Conservation (phyloP, 2,113 vertebrate genomes). For the Pholis gunnellus region DNA sequence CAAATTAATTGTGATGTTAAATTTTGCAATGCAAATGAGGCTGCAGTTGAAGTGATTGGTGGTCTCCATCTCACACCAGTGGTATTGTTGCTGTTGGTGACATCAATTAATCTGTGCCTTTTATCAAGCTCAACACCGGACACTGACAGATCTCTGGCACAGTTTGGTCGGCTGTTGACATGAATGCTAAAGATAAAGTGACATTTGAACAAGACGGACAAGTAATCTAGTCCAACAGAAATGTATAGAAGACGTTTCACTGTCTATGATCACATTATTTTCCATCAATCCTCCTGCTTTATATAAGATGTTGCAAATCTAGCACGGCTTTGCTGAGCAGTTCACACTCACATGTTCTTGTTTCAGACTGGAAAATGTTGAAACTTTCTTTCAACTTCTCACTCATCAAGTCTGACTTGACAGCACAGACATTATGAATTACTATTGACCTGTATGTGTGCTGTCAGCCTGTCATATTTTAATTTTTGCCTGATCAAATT, state of each 20-base stretch:
- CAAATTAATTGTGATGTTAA: slow-evolving; percentile 43
- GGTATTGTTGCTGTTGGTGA: slow-evolving; percentile 46
- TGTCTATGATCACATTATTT: background rate
- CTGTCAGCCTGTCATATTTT: slow-evolving; percentile 4
- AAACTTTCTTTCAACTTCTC: background rate
- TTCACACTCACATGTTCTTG: background rate
- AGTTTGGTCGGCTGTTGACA: slow-evolving; percentile 12
- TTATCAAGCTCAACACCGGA: slow-evolving; percentile 26
- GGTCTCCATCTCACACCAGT: slow-evolving; percentile 33
- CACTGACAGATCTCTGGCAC: slow-evolving; percentile 39
- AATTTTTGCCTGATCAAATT: slow-evolving; percentile 1
- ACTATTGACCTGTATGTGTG: background rate
- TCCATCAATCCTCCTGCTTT: background rate
- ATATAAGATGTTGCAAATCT: background rate
- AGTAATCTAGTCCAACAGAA: background rate
- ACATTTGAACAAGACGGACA: slow-evolving; percentile 34
- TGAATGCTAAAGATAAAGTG: slow-evolving; percentile 34
- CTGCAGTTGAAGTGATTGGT: slow-evolving; percentile 23
- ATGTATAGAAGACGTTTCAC: background rate
- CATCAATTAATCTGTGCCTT: slow-evolving; percentile 59
- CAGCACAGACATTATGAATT: background rate
- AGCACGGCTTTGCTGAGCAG: background rate
- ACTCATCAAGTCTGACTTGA: background rate
- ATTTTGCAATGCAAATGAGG: slow-evolving; percentile 58
- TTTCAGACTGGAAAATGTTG: background rate